Conservation (phyloP, 2,888 invertebrate genomes). For the Ametastegia equiseti region DNA sequence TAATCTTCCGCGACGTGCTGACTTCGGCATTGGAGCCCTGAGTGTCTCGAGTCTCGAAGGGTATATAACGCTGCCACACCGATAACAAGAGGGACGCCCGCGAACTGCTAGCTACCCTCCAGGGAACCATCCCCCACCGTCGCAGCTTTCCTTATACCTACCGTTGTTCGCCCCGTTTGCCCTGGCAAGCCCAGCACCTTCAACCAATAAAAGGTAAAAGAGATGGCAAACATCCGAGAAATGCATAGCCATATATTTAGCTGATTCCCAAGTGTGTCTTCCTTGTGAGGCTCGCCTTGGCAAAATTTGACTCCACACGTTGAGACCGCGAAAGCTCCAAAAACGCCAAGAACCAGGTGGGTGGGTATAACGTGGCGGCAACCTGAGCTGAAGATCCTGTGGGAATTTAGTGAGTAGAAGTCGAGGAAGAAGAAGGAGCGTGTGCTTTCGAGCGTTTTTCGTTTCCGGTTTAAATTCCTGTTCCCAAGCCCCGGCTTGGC, state of each 20-base stretch:
- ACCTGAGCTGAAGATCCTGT: neutral
- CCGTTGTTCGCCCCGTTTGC: neutral
- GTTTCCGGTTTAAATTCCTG: slow-evolving; percentile 18
- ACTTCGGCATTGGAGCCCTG: slow-evolving; percentile 61
- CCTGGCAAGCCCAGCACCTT: slow-evolving; percentile 40
- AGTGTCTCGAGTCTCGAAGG: slow-evolving; percentile 59
- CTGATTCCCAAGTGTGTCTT: slow-evolving; percentile 39
- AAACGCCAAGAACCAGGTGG: neutral
- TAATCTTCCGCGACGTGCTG: slow-evolving; percentile 68
- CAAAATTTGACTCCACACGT: slow-evolving; percentile 37
- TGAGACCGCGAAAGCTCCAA: slow-evolving; percentile 27
- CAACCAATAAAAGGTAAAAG: slow-evolving; percentile 59
- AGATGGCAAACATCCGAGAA: slow-evolving; percentile 35
- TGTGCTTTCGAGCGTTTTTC: neutral
- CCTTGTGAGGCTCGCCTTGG: neutral
- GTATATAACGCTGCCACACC: slow-evolving; percentile 51
- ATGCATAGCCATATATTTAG: slow-evolving; percentile 26
- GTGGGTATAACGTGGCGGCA: neutral
- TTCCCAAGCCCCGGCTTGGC: neutral
- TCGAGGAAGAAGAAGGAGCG: neutral
- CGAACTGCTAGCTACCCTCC: slow-evolving; percentile 55
- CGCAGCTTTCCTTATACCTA: slow-evolving; percentile 26
- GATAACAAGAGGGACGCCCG: slow-evolving; percentile 60
- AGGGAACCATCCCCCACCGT: slow-evolving; percentile 60
- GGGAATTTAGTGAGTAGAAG: no score